phyloP scores from a whole-genome alignment of 2,797 vertebrate species.

The Thalassophryne amazonica region DNA sequence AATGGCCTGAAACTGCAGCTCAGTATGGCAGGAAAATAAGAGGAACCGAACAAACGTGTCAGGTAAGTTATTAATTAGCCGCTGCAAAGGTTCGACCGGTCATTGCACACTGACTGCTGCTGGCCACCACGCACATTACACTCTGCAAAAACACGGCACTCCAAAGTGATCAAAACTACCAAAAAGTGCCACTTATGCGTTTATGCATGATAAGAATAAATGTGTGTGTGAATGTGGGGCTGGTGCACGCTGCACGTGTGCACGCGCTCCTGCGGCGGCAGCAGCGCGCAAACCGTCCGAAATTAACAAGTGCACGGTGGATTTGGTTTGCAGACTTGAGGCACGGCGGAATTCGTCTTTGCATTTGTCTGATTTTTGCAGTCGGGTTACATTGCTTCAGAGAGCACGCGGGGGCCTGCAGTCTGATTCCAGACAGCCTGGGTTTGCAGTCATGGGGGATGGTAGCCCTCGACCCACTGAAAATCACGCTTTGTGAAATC shows the following conservation, averaged over 20 bases:
- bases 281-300: no score
- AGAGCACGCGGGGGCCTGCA: conserved; percentile 48
- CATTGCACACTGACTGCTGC: conserved; percentile 62
- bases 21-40: conserved; percentile 71
- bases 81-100: not conserved
- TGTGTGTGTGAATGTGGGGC: not conserved
- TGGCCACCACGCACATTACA: conserved; percentile 58
- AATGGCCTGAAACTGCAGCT: conserved; percentile 41
- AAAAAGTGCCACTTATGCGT: not conserved
- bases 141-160: no score
- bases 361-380: not conserved
- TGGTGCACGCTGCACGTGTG: conserved; percentile 52
- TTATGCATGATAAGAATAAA: not conserved
- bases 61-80: conserved; percentile 56
- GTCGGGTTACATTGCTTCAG: conserved; percentile 7
- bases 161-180: not conserved
- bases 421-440: conserved; percentile 63
- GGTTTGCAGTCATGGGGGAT: conserved; percentile 72
- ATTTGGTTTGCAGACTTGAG: no score
- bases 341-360: not conserved
- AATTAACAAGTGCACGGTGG: no score
- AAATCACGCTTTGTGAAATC: conserved; percentile 76
- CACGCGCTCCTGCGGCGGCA: conserved; percentile 33
- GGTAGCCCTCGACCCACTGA: conserved; percentile 60
- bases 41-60: conserved; percentile 33